Conservation (phyloP, 2,113 vertebrate genomes). For the Chionodraco myersi region DNA sequence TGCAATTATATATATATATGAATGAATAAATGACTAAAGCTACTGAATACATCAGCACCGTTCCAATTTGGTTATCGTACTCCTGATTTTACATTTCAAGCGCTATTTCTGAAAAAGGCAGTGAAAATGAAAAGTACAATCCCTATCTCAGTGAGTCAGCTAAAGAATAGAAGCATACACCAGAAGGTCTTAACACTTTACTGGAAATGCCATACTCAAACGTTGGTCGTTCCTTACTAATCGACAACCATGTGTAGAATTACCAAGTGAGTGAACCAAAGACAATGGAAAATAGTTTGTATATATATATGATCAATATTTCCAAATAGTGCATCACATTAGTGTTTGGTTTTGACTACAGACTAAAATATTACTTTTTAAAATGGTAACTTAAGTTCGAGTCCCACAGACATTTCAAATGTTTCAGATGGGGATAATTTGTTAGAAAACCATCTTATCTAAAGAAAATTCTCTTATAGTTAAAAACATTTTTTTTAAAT, state of each 20-base stretch:
- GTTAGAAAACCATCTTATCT: no score
- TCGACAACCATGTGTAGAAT: not conserved
- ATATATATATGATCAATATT: not conserved
- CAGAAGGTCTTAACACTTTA: not conserved
- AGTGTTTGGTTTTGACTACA: not conserved
- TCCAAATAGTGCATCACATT: not conserved
- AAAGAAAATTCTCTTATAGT: no score
- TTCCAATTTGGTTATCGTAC: slow-evolving; percentile 2
- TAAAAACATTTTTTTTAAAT: no score
- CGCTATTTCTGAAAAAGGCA: not conserved
- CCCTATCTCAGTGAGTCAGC: not conserved
- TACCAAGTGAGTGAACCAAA: not conserved
- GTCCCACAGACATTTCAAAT: not conserved
- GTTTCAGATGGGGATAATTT: no score
- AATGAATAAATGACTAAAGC: slow-evolving; percentile 10
- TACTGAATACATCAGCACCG: slow-evolving; percentile 5
- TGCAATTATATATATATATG: slow-evolving; percentile 3
- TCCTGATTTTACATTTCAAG: not conserved
- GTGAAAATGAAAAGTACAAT: not conserved
- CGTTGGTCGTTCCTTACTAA: not conserved
- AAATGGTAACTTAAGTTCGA: not conserved
- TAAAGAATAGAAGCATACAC: not conserved
- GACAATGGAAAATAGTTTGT: not conserved
- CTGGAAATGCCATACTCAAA: not conserved
- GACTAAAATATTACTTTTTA: not conserved